These are phyloP conservation scores for Propithecus coquereli DNA, from an alignment of 2,113 vertebrate genomes.

Conservation along the genomic window DNA sequence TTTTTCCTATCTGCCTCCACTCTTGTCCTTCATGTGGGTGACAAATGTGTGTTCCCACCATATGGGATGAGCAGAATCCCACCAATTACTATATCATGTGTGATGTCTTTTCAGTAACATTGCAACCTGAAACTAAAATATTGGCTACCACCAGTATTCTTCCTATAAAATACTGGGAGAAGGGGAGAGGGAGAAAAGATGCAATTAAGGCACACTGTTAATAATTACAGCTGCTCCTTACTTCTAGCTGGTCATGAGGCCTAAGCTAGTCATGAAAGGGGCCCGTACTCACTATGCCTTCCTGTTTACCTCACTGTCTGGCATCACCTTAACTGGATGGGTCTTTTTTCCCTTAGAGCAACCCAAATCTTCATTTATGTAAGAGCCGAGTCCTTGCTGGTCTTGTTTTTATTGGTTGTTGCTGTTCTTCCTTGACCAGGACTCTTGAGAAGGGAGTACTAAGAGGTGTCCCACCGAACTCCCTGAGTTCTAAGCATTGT, in stretches of 20 bases:
- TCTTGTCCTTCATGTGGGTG: neutral
- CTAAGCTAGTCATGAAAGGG: neutral
- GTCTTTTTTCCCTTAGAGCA: neutral
- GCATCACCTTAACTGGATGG: neutral
- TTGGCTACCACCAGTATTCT: neutral
- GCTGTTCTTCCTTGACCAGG: neutral
- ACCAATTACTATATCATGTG: neutral
- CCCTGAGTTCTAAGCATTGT: neutral
- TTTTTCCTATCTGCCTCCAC: neutral
- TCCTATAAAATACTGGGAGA: neutral
- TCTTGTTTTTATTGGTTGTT: neutral
- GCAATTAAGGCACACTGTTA: neutral
- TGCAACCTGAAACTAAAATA: neutral
- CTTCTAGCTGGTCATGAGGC: neutral
- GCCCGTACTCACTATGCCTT: neutral
- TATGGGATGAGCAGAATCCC: neutral
- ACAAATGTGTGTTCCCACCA: neutral
- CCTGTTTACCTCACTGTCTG: neutral
- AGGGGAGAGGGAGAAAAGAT: neutral
- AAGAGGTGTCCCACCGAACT: neutral
- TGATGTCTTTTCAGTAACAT: neutral
- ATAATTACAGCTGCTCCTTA: neutral
- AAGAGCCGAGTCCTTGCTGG: neutral
- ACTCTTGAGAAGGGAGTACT: neutral
- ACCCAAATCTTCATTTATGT: neutral